Evolutionary conservation across 2,888 invertebrate genomes (phyloP).

Genomic region (Erynnis tages): DNA sequence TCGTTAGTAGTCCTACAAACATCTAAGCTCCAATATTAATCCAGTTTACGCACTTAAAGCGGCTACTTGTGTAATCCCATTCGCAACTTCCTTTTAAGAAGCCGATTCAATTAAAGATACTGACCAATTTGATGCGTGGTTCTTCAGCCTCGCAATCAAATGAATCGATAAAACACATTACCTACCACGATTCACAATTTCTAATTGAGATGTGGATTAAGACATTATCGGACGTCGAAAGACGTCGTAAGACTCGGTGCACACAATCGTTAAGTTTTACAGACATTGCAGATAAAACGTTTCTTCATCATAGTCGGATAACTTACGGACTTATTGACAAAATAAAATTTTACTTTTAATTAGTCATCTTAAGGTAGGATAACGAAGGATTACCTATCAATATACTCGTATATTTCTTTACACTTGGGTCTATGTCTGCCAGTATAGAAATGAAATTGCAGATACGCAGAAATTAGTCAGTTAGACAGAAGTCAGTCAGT

Average conservation of each 20-base stretch:
- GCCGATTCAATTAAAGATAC: conserved; percentile 46
- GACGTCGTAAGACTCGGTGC: conserved; percentile 8
- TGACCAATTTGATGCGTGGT: conserved; percentile 39
- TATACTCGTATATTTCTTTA: no score
- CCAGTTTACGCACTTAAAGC: conserved; percentile 25
- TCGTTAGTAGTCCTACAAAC: conserved; percentile 5
- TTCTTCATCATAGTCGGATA: no score
- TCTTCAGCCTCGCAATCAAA: conserved; percentile 49
- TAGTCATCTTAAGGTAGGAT: no score
- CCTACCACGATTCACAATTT: conserved; percentile 44
- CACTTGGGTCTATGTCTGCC: no score
- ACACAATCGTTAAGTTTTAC: not conserved
- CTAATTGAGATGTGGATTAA: conserved; percentile 47
- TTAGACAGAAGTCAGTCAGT: no score
- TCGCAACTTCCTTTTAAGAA: conserved; percentile 41
- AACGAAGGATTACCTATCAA: no score
- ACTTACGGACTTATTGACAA: no score
- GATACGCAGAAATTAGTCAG: no score
- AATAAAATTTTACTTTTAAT: no score
- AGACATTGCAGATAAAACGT: no score
- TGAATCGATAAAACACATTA: conserved; percentile 50
- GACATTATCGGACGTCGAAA: conserved; percentile 16
- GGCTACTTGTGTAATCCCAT: conserved; percentile 42
- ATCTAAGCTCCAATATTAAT: conserved; percentile 20
- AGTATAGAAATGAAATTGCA: no score